phyloP scores from a whole-genome alignment of 2,113 vertebrate species.

The Orycteropus afer region DNA sequence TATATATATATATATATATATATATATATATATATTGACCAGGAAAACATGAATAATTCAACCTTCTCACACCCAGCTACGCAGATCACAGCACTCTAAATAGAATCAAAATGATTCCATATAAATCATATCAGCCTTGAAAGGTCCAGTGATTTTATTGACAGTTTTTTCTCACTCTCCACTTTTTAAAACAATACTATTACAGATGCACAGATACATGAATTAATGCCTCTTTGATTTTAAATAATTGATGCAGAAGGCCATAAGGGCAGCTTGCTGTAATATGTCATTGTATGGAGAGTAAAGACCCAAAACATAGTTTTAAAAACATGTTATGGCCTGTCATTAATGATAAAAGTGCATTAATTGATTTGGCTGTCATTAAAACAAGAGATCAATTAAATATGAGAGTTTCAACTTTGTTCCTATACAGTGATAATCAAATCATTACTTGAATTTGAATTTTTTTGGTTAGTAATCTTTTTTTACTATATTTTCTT shows the following conservation, averaged over 20 bases:
- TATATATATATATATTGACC: slow-evolving; percentile 60
- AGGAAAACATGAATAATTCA: slow-evolving; percentile 80
- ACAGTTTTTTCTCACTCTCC: slow-evolving; percentile 52
- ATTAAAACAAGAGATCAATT: not conserved
- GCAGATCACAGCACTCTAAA: slow-evolving; percentile 78
- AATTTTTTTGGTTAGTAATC: not conserved
- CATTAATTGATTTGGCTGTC: slow-evolving; percentile 41
- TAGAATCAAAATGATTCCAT: slow-evolving; percentile 73
- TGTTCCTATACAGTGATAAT: not conserved
- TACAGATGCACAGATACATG: slow-evolving; percentile 28
- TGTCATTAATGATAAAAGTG: slow-evolving; percentile 42
- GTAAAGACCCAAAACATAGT: slow-evolving; percentile 41
- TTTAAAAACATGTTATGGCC: not conserved
- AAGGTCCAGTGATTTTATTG: slow-evolving; percentile 71
- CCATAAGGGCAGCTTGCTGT: not conserved
- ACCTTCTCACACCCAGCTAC: slow-evolving; percentile 38
- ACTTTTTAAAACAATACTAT: slow-evolving; percentile 54
- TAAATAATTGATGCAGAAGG: slow-evolving; percentile 71
- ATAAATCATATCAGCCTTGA: slow-evolving; percentile 69
- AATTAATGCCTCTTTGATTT: slow-evolving; percentile 74
- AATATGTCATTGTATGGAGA: slow-evolving; percentile 53
- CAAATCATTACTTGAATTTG: not conserved
- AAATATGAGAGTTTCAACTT: not conserved
- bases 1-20: not conserved
- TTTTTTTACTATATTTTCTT: not conserved